Conservation (phyloP, 2,797 vertebrate genomes). For the Sciurus vulgaris region DNA sequence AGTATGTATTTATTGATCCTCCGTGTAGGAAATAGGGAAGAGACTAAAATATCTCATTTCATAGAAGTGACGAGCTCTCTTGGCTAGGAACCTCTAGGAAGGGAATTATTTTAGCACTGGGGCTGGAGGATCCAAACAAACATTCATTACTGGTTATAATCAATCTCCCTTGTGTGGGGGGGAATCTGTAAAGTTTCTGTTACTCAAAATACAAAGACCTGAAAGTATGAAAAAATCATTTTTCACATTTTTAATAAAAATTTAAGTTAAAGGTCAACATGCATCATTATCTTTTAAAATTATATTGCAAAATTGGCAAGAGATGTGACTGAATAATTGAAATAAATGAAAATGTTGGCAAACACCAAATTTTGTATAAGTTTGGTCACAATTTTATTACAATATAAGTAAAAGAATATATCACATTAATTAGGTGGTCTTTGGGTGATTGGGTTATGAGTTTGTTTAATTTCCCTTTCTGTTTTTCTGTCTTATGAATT, state of each 20-base stretch:
- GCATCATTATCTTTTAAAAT: not conserved
- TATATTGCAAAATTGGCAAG: not conserved
- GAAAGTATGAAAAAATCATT: not conserved
- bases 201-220: not conserved
- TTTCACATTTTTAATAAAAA: not conserved
- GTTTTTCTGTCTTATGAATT: constrained; percentile 23
- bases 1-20: not conserved
- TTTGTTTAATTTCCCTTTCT: not conserved
- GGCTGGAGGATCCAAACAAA: not conserved
- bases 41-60: not conserved
- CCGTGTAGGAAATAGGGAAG: not conserved
- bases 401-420: not conserved
- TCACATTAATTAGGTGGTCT: not conserved
- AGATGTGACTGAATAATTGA: not conserved
- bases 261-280: not conserved
- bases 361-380: not conserved
- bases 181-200: not conserved
- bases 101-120: not conserved
- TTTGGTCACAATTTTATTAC: not conserved
- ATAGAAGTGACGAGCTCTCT: not conserved
- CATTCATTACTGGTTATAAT: not conserved
- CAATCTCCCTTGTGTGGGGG: not conserved
- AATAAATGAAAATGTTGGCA: not conserved
- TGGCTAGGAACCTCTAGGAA: not conserved
- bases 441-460: not conserved